Percentiles rank a stretch among this genome's conserved stretches.
Conservation (phyloP, 53 echinoderm and acorn worm species). For the Paracentrotus lividus region DNA sequence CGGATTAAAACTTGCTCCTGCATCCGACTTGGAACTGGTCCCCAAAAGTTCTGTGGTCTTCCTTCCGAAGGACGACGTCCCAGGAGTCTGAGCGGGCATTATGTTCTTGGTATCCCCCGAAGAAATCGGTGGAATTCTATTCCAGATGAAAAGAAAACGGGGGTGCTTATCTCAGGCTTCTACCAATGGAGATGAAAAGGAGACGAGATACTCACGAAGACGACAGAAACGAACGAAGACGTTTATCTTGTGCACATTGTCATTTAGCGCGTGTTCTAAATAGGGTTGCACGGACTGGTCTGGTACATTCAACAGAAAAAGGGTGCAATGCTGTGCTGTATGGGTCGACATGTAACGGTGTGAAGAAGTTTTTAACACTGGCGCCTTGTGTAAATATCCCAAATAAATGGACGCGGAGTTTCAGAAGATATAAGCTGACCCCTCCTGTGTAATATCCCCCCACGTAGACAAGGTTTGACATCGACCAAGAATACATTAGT, state of each 20-base stretch:
- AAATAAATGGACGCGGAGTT: constrained; percentile 13
- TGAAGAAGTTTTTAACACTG: constrained; percentile 41
- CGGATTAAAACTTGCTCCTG: constrained; percentile 78
- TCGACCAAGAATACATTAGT: background rate
- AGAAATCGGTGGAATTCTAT: constrained; percentile 36
- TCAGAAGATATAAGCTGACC: background rate
- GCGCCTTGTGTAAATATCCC: constrained; percentile 59
- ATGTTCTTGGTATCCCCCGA: constrained; percentile 56
- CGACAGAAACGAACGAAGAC: background rate
- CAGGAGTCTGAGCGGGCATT: constrained; percentile 81
- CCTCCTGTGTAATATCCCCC: background rate
- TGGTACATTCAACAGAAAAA: background rate
- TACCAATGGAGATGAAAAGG: background rate
- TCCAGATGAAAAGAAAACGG: background rate
- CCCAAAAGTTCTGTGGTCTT: constrained; percentile 77
- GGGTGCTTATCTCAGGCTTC: constrained; percentile 5
- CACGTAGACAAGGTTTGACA: constrained; percentile 6
- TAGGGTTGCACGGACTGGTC: background rate
- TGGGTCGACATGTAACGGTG: constrained; percentile 15
- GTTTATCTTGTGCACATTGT: constrained; percentile 21
- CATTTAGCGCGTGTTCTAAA: constrained; percentile 42
- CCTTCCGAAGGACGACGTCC: constrained; percentile 68
- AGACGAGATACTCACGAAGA: background rate
- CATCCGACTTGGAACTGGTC: constrained; percentile 79
- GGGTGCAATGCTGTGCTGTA: constrained; percentile 48